Base-by-base conservation (phyloP, 2,888 invertebrate species). In the Anaspis maculata region DNA sequence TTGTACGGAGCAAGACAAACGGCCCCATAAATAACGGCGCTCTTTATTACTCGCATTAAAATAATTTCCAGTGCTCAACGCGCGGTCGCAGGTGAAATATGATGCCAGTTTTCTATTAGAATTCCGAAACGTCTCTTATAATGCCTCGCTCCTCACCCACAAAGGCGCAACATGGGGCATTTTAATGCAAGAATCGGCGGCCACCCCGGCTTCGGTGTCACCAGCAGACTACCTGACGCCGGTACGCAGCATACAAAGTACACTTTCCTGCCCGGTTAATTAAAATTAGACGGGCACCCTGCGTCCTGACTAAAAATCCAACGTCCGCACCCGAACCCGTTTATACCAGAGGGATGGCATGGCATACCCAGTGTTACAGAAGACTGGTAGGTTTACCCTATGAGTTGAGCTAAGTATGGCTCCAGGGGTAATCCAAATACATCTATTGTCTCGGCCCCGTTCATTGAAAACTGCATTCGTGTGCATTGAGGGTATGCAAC, bases 41-140 rank as follows among this genome's bases (percentile, higher is more conserved):
- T 49, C 56, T 58, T 59, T 59, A 59, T 58, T 60, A 54, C 56
- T 46, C 31, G 49, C 53, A 57, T 60, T 59, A 57, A 58, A 59
- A 60, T 58, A 58, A 60, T 60, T 59, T 57, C 52, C 49, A 51
- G 50, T 54, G 55, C 57, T 56, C 50, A 54, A 44, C 54, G 56
- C 52, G 49, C 47, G 42, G 52, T n/a, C n/a, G 42, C 56, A 55
- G 53, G 56, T 59, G 55, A 59, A 56, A 56, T 57, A 59, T 57
- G 56, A 54, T 49, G 49, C 35, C 51, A 51, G 53, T 57, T 57
- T 58, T 58, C 56, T 55, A 58, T 57, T 58, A 58, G 53, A 57
- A 58, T 57, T 56, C 54, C 50, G 44, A 53, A 51, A 52, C 51
- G 54, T 52, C 56, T 45, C 45, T 46, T 49, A 46, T 51, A 52